Percentiles rank a stretch among this genome's conserved stretches.
phyloP scores from a whole-genome alignment of 2,113 vertebrate genomes.

The Neomonachus schauinslandi region DNA sequence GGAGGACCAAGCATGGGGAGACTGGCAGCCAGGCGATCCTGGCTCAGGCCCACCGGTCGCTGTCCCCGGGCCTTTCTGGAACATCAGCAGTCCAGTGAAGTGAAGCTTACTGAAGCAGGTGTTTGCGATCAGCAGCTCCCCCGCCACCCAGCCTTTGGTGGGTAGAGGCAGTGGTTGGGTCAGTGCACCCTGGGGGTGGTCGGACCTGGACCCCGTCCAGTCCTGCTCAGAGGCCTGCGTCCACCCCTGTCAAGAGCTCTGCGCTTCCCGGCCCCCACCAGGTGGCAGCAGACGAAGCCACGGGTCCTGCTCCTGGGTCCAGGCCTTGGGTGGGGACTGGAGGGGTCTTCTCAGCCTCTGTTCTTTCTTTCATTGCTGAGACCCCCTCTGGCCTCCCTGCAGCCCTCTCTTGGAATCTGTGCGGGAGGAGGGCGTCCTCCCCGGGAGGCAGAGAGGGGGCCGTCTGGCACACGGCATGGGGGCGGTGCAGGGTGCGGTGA shows the following conservation, averaged over 20 bases:
- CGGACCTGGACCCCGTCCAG: neutral
- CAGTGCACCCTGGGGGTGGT: no score
- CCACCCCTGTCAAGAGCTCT: neutral
- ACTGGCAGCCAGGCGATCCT: accelerated
- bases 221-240: neutral
- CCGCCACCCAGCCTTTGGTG: neutral
- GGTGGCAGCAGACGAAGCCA: constrained; percentile 69
- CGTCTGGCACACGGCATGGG: accelerated
- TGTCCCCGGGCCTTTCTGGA: neutral
- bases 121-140: constrained; percentile 44
- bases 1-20: neutral
- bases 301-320: accelerated
- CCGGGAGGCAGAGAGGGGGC: neutral
- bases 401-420: neutral
- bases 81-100: neutral
- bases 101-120: constrained; percentile 37
- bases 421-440: neutral
- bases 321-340: neutral
- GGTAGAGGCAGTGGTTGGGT: neutral
- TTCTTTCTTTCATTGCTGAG: no score
- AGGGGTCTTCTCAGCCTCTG: no score
- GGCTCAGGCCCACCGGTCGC: neutral
- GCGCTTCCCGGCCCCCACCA: constrained; percentile 13
- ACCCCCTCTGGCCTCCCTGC: neutral
- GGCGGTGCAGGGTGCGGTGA: accelerated